Evolutionary conservation across 1,140 invertebrate genomes (phyloP).

Genomic region (Sminthurides bifidus): DNA sequence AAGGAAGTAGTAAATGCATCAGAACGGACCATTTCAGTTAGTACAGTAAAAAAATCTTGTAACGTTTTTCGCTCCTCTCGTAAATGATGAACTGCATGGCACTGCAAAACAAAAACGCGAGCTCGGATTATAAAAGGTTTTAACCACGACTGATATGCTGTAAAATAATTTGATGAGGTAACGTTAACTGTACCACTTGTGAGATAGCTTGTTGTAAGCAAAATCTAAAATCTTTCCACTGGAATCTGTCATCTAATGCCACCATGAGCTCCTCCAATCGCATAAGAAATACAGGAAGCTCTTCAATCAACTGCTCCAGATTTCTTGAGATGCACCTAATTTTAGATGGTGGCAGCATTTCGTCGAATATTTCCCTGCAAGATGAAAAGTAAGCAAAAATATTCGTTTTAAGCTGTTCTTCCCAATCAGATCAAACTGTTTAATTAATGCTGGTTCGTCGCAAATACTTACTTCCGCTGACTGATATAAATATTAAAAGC

Average conservation of each 20-base stretch:
- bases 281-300: conserved; percentile 49
- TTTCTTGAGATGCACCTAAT: conserved; percentile 47
- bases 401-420: too few relatives aligned
- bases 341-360: conserved; percentile 47
- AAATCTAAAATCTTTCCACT: conserved; percentile 57
- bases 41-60: conserved; percentile 24
- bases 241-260: conserved; percentile 50
- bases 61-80: conserved; percentile 20
- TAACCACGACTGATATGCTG: background rate
- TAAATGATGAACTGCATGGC: conserved; percentile 29
- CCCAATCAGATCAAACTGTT: too few relatives aligned
- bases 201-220: conserved; percentile 55
- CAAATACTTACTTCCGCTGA: conserved; percentile 37
- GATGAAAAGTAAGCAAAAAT: conserved; percentile 7
- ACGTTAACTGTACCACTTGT: conserved; percentile 47
- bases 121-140: too few relatives aligned
- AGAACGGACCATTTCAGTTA: conserved; percentile 46
- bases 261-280: conserved; percentile 49
- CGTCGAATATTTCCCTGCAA: conserved; percentile 46
- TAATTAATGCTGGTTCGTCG: too few relatives aligned
- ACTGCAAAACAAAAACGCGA: conserved; percentile 18
- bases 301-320: conserved; percentile 48
- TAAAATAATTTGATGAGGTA: background rate
- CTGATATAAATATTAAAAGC: conserved; percentile 33
- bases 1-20: conserved; percentile 49